These are phyloP conservation scores for Blennius ocellaris DNA, from an alignment of 2,113 vertebrate species.

Conservation along the genomic window DNA sequence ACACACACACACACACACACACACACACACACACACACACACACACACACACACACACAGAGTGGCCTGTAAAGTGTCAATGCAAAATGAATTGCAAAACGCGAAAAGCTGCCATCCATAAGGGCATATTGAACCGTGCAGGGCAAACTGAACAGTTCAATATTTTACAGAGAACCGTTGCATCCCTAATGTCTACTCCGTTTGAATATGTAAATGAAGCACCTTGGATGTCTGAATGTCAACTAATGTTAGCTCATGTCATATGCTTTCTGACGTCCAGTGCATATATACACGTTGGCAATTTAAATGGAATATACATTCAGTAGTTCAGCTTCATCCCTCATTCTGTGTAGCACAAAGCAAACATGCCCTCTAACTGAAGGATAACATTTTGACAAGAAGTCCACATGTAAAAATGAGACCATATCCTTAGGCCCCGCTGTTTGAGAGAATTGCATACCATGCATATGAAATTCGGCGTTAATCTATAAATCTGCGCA, in stretches of 20 bases:
- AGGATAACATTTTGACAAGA: slow-evolving; percentile 24
- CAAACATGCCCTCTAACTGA: slow-evolving; percentile 20
- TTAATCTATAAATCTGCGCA: slow-evolving; percentile 44
- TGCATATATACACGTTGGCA: slow-evolving; percentile 11
- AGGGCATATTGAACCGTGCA: not conserved
- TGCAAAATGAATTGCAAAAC: too few relatives aligned
- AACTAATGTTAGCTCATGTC: slow-evolving; percentile 25
- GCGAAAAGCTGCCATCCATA: too few relatives aligned
- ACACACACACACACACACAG: too few relatives aligned
- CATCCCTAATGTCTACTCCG: not conserved
- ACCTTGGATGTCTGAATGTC: slow-evolving; percentile 24
- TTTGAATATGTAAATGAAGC: slow-evolving; percentile 11
- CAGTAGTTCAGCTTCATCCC: not conserved
- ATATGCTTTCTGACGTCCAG: slow-evolving; percentile 33
- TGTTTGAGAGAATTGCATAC: not conserved
- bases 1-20: too few relatives aligned
- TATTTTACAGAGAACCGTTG: too few relatives aligned
- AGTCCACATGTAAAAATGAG: not conserved
- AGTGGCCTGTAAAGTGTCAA: too few relatives aligned
- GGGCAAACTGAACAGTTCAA: slow-evolving; percentile 2
- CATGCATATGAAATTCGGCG: slow-evolving; percentile 34
- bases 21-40: too few relatives aligned
- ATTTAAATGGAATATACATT: slow-evolving; percentile 8
- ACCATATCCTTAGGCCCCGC: slow-evolving; percentile 4
- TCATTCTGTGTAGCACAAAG: not conserved